phyloP scores from a whole-genome alignment of 2,797 vertebrate genomes.

The Sciurus carolinensis region DNA sequence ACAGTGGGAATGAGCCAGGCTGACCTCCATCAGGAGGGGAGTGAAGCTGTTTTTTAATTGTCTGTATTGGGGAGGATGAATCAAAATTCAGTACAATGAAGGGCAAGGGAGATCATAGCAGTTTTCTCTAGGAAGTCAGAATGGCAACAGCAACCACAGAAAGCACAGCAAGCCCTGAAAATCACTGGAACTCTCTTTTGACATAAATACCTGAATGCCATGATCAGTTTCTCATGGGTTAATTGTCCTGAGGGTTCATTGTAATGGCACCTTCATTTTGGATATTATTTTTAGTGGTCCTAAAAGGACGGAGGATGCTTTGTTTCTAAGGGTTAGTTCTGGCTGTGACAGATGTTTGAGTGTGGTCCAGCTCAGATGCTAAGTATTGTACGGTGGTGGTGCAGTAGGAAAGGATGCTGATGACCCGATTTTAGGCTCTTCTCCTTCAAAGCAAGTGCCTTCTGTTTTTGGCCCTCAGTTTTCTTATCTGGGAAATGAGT shows the following conservation, averaged over 20 bases:
- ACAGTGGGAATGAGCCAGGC: not conserved
- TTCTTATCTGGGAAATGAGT: constrained; percentile 47
- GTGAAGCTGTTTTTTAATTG: not conserved
- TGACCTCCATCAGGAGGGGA: not conserved
- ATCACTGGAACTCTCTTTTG: constrained; percentile 28
- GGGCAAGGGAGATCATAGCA: not conserved
- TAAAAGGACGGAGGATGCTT: not conserved
- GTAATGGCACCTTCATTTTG: not conserved
- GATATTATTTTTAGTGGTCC: constrained; percentile 11
- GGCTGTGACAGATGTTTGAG: not conserved
- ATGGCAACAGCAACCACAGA: not conserved
- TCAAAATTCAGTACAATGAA: not conserved
- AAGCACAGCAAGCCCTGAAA: not conserved
- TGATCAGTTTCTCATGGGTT: not conserved
- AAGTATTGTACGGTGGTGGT: too few relatives aligned
- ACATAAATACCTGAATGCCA: not conserved
- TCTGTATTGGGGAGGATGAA: not conserved
- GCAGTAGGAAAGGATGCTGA: not conserved
- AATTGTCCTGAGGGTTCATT: not conserved
- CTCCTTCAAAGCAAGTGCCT: not conserved
- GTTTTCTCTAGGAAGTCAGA: constrained; percentile 56
- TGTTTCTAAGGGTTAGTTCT: not conserved
- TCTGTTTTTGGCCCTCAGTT: not conserved
- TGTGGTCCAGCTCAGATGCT: not conserved
- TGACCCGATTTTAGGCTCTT: not conserved